A percentile compares a stretch with the other conserved stretches of the same genome.
Conservation (phyloP, 2,797 vertebrate genomes). For the Sparus aurata region DNA sequence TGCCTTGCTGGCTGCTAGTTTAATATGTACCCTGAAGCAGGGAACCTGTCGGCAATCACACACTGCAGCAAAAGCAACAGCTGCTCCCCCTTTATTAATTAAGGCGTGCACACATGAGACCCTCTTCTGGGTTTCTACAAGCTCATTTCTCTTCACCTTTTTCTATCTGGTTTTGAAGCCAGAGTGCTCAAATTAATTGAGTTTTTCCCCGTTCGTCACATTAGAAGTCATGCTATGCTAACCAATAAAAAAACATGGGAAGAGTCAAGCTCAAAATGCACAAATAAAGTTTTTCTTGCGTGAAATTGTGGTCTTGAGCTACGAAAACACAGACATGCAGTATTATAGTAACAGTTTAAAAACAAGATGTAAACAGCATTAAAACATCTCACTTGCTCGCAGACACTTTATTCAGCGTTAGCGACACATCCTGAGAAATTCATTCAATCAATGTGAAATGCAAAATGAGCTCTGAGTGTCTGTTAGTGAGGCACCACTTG, state of each 20-base stretch:
- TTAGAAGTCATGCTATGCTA: slow-evolving; percentile 9
- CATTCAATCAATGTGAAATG: background rate
- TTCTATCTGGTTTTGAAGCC: slow-evolving; percentile 25
- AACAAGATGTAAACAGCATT: background rate
- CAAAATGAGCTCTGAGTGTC: background rate
- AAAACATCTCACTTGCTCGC: background rate
- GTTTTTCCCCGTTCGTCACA: slow-evolving; percentile 18
- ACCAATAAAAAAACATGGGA: background rate
- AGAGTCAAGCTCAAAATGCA: background rate
- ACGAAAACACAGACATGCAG: background rate
- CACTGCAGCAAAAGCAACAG: slow-evolving; percentile 47
- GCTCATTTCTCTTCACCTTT: slow-evolving; percentile 20
- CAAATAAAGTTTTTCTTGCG: slow-evolving; percentile 12
- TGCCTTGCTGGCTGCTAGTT: slow-evolving; percentile 46
- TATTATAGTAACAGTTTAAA: background rate
- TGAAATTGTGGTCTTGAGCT: background rate
- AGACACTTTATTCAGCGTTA: background rate
- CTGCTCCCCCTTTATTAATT: slow-evolving; percentile 71
- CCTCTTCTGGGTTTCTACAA: slow-evolving; percentile 17
- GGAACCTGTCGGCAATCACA: slow-evolving; percentile 51
- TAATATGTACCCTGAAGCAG: slow-evolving; percentile 49
- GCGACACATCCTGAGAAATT: background rate
- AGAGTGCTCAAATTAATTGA: slow-evolving; percentile 19
- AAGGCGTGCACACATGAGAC: slow-evolving; percentile 44
- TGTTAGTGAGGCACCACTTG: slow-evolving; percentile 7